A percentile compares a stretch with the other conserved stretches of the same genome.
Conservation (phyloP, 2,888 invertebrate species). For the Agonum fuliginosum region DNA sequence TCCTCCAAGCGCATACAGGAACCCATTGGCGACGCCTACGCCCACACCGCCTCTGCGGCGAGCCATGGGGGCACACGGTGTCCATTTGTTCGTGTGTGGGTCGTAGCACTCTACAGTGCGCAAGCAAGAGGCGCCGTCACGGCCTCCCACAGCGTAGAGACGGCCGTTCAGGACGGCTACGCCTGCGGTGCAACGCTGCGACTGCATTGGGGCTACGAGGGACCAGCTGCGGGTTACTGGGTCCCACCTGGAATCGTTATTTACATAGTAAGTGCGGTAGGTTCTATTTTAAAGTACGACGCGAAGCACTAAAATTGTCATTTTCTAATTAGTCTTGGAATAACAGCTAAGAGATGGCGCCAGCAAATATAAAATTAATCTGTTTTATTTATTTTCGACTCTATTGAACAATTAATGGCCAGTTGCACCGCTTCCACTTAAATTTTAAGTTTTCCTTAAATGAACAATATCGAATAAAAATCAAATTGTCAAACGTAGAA, state of each 20-base stretch:
- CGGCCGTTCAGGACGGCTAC: constrained; percentile 86
- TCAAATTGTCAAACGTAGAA: too few species aligned
- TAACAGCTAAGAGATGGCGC: too few species aligned
- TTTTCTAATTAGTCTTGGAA: too few species aligned
- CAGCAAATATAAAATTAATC: too few species aligned
- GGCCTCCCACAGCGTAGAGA: constrained; percentile 93
- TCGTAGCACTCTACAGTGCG: constrained; percentile 89
- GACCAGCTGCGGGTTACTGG: constrained; percentile 92
- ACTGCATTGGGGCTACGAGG: constrained; percentile 92
- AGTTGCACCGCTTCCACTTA: too few species aligned
- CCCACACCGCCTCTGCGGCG: constrained; percentile 92
- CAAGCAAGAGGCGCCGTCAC: constrained; percentile 93
- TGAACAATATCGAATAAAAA: too few species aligned
- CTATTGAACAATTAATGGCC: too few species aligned
- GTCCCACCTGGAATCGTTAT: constrained; percentile 89
- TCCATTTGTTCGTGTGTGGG: constrained; percentile 88
- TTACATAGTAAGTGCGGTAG: too few species aligned
- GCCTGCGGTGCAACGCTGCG: constrained; percentile 92
- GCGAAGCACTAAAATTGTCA: too few species aligned
- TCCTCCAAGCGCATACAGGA: constrained; percentile 93
- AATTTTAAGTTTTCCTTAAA: too few species aligned
- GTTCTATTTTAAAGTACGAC: too few species aligned
- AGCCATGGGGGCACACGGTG: constrained; percentile 90
- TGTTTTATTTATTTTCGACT: too few species aligned
- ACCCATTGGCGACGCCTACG: constrained; percentile 90